Evolutionary conservation across 2,888 invertebrate species (phyloP).

Genomic region (Protonemura montana): DNA sequence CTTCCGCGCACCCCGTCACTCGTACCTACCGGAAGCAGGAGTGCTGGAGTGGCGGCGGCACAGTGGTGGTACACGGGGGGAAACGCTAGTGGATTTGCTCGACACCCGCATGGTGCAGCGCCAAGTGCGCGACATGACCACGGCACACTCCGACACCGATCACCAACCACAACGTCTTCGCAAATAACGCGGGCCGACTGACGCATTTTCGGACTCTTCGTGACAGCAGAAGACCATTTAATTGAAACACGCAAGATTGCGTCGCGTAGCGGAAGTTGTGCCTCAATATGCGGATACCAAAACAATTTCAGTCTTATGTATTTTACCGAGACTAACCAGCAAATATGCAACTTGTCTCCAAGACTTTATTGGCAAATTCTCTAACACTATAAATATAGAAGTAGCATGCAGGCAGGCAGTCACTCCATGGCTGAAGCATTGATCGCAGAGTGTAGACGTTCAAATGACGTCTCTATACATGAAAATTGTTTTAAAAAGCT

Average conservation of each 20-base stretch:
- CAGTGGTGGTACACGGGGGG: constrained; percentile 1
- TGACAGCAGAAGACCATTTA: too few relatives aligned
- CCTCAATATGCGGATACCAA: not conserved
- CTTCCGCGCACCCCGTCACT: not conserved
- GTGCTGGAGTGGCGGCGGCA: not conserved
- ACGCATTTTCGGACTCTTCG: too few relatives aligned
- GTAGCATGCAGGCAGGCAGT: not conserved
- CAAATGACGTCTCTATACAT: not conserved
- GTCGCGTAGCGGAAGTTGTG: too few relatives aligned
- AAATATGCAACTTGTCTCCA: not conserved
- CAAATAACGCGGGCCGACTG: too few relatives aligned
- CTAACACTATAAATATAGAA: not conserved
- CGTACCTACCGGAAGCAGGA: constrained; percentile 22
- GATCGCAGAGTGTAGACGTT: not conserved
- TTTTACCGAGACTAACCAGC: not conserved
- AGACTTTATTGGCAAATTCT: not conserved
- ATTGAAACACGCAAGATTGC: too few relatives aligned
- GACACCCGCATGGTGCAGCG: not conserved
- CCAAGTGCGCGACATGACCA: too few relatives aligned
- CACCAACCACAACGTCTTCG: too few relatives aligned
- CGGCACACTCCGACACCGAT: too few relatives aligned
- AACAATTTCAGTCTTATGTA: not conserved
- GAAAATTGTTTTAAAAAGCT: constrained; percentile 12
- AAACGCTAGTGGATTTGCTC: not conserved
- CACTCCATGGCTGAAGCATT: not conserved